phyloP scores from a whole-genome alignment of 2,113 vertebrate species.

The Tympanuchus pallidicinctus region DNA sequence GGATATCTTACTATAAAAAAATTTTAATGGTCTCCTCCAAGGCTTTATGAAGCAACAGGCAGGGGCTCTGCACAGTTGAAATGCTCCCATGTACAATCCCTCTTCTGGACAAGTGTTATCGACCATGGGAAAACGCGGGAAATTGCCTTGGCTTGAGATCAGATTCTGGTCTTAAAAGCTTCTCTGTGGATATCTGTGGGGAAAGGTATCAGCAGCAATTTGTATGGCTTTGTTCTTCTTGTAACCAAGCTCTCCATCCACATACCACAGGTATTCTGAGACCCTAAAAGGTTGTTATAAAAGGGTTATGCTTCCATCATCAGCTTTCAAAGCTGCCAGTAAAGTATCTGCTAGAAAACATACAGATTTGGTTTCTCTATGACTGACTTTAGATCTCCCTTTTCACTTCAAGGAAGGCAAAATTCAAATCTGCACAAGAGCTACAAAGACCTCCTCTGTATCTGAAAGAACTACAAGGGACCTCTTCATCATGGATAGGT shows the following conservation, averaged over 20 bases:
- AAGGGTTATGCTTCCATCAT: neutral
- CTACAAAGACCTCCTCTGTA: rapidly evolving
- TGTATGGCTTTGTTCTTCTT: neutral
- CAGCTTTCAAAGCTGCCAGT: neutral
- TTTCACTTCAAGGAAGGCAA: neutral
- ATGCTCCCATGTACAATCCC: neutral
- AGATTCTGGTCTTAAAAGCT: neutral
- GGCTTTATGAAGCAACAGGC: neutral
- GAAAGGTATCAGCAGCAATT: neutral
- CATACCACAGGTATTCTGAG: neutral
- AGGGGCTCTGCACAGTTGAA: neutral
- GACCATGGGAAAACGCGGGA: neutral
- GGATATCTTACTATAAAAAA: neutral
- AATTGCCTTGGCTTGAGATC: neutral
- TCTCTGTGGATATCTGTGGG: neutral
- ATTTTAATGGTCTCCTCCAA: neutral
- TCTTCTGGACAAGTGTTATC: neutral
- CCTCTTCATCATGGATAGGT: neutral
- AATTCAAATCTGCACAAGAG: neutral
- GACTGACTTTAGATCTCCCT: neutral
- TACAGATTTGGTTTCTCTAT: neutral
- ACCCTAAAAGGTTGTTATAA: neutral
- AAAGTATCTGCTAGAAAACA: neutral
- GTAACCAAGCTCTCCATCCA: neutral
- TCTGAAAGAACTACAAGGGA: neutral